Base-by-base conservation (phyloP, 2,888 invertebrate species). In the Eupeodes luniger region DNA sequence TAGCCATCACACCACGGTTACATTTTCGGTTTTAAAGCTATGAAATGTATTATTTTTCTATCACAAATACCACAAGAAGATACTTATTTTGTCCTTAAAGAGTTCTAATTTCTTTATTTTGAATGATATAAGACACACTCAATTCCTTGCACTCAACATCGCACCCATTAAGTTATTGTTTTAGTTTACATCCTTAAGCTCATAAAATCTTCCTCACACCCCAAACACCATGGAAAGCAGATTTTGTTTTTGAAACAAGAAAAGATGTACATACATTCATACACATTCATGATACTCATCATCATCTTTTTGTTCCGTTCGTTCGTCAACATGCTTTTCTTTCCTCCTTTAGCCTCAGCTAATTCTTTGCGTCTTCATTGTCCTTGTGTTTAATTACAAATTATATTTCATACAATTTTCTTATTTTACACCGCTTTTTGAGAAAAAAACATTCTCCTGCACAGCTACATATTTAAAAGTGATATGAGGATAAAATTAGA, bases 351-450 rank as follows among this genome's bases (percentile, higher is more conserved):
- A 19, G n/a, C 12, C 11, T 16, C 40, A 40, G 62, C 34, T 59
- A 62, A 40, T 62, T 62, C 11, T 40, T 16, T 40, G 49, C 36
- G 14, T 51, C 59, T 61, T 69, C 59, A 51, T 57, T 69, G 67
- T 78, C 49, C 59, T 78, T 78, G 76, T 67, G 47, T 78, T 78
- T 61, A 78, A 78, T 69, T 51, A 78, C 67, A 69, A 78, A 67
- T 77, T 76, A 76, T 57, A 66, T 66, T 69, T 77, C 55, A 57
- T 57, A 34, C n/a, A 55, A 47, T 64, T n/a, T 62, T 40, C 55
- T 34, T 66, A 36, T 67, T 76, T 76, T 34, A 62, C 64, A 66
- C 55, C 55, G 11, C 57, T 66, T 64, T 6, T 7, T 3, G 27
- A 49, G 61, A 27, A 40, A 40, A 19, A 75, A 47, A 27, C 14